These are phyloP conservation scores for Thaumatotibia leucotreta DNA, from an alignment of 1,140 invertebrate genomes.

Conservation along the genomic window DNA sequence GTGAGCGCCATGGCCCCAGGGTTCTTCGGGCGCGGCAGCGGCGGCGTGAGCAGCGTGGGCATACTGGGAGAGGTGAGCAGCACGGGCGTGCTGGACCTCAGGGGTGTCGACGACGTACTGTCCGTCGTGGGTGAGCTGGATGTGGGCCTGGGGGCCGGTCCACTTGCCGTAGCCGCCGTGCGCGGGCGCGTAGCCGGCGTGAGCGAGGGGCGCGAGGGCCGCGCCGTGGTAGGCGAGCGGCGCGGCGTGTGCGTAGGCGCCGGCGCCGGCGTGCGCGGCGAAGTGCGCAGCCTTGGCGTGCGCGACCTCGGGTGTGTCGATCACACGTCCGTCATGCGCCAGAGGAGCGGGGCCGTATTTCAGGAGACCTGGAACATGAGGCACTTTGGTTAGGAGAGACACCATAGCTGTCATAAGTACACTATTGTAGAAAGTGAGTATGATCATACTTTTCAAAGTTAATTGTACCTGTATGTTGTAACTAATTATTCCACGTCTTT, in stretches of 20 bases:
- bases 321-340: constrained; percentile 73
- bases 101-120: constrained; percentile 73
- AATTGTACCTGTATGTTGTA: too few species aligned
- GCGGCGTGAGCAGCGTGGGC: constrained; percentile 61
- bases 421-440: too few species aligned
- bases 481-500: too few species aligned
- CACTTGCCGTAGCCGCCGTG: constrained; percentile 64
- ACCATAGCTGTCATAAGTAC: too few species aligned
- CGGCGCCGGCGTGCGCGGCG: constrained; percentile 74
- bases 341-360: constrained; percentile 77
- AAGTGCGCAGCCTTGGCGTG: constrained; percentile 74
- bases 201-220: constrained; percentile 30
- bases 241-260: constrained; percentile 20
- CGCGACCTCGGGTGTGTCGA: constrained; percentile 79
- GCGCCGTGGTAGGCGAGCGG: neutral
- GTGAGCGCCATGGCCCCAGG: constrained; percentile 54
- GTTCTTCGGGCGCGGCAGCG: constrained; percentile 57
- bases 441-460: too few species aligned
- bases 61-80: constrained; percentile 62
- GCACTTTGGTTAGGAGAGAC: neutral
- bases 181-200: constrained; percentile 35
- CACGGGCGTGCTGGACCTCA: constrained; percentile 70
- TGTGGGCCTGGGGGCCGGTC: constrained; percentile 63
- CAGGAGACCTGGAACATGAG: constrained; percentile 43
- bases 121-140: constrained; percentile 73